Evolutionary conservation across 2,797 vertebrate species (phyloP), one percentile per base, ranked within the genome.

Genomic region (Poecile montanus): DNA sequence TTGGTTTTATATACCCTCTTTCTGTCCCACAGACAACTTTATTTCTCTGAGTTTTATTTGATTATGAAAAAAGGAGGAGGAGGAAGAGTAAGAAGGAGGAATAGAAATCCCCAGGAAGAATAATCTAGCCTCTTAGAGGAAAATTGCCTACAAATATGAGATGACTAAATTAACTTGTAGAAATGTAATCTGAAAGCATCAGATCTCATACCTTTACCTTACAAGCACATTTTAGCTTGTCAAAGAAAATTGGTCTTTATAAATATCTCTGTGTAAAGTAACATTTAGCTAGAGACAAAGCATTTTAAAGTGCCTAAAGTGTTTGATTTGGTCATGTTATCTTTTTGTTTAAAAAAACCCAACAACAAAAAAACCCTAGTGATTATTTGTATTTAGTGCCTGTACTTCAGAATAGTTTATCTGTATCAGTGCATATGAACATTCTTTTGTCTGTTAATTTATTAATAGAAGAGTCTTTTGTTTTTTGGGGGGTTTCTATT

Each of bases 161-260:
- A 91, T 75, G 82, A 80, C 83, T 95, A 95, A 87, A 94, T 89
- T 92, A 67, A 74, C 77, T 89, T 78, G 40, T 61, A 91, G 87
- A 97, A 97, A 68, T 93, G 70, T 93, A 84, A 85, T 50, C 71
- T 86, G 71, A 85, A 92, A 92, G 78, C 63, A 86, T 95, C 88
- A 87, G 68, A 62, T 71, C 94, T 94, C 67, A 36, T 94, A 93
- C 61, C 72, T 82, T 62, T 86, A 83, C 87, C 23, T 91, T 85
- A 63, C 40, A 42, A 79, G 34, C 42, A 74, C 54, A 65, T 42
- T 94, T 96, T 70, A 92, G 42, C 77, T 95, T 96, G 92, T 91
- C 93, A 93, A 61, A 93, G 86, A 89, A 93, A 95, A 94, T 80
- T 71, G 81, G 42, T 95, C 57, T 92, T 80, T 89, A 85, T 71